phyloP scores from a whole-genome alignment of 1,140 invertebrate species.

The Drosophila asahinai region DNA sequence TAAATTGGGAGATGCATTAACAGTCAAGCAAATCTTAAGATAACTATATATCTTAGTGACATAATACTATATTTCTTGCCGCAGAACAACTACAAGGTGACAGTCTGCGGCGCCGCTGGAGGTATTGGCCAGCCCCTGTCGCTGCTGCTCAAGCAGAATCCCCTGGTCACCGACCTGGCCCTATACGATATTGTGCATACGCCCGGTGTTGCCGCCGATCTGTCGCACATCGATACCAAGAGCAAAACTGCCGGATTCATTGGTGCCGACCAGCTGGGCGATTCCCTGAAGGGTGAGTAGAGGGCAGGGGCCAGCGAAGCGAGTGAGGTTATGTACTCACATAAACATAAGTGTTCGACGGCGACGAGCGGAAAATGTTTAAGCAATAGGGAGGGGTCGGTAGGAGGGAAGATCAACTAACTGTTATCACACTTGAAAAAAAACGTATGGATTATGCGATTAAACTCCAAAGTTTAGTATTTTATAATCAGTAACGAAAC shows the following conservation, averaged over 20 bases:
- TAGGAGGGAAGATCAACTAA: not conserved
- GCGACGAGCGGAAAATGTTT: constrained; percentile 33
- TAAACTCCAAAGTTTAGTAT: not conserved
- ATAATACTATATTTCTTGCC: constrained; percentile 1
- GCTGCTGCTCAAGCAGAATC: constrained; percentile 96
- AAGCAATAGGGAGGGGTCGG: not conserved
- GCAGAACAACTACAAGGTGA: constrained; percentile 91
- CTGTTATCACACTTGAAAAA: not conserved
- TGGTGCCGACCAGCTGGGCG: constrained; percentile 89
- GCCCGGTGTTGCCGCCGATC: constrained; percentile 98
- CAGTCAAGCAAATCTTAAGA: not conserved
- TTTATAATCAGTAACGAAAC: not conserved
- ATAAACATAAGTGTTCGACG: not conserved
- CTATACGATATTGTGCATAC: constrained; percentile 99
- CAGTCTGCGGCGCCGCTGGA: constrained; percentile 97
- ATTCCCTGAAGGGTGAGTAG: constrained; percentile 86
- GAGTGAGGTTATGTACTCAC: constrained; percentile 64
- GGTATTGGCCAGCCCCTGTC: constrained; percentile 99
- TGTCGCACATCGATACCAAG: constrained; percentile 97
- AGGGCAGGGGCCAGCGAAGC: constrained; percentile 20
- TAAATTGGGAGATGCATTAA: not conserved
- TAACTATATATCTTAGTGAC: not conserved
- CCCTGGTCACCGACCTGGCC: constrained; percentile 92
- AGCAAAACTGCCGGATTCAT: constrained; percentile 93
- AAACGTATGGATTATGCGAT: not conserved